Evolutionary conservation across 2,113 vertebrate species (phyloP), one percentile per base, ranked within the genome.

Genomic region (Dasyornis broadbenti): DNA sequence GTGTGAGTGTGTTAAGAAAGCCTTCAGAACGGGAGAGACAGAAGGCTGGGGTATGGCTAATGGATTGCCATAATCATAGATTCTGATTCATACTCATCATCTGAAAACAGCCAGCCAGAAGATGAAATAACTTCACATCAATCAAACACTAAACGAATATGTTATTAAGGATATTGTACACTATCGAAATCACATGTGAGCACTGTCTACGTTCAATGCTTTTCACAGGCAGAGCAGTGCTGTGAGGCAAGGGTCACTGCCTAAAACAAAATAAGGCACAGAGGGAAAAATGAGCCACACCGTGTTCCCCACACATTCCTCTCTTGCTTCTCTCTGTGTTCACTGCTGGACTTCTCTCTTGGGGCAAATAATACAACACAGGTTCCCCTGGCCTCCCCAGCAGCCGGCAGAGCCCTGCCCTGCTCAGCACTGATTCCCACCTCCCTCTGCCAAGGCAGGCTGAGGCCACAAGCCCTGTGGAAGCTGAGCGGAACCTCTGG

Each of bases 91-190:
- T 18, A 30, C 68, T 76, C 89, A 59, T 73, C 39, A 15, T 37
- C 80, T 77, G 80, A 37, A 89, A 83, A 78, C 82, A 94, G 57
- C 35, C 69, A 88, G 68, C 39, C 69, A 81, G 72, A 45, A 94
- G 86, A 86, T 73, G 79, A 63, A 94, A 92, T 59, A 70, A 83
- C 68, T 96, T 77, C 50, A n/a, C 89, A 92, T 93, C 94, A 73
- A 47, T 90, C 76, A 83, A 65, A 35, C 72, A 50, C 63, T 8
- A 89, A 92, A 86, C 47, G 75, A 90, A 66, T 80, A 31, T 66
- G 71, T 79, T 92, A 82, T 92, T 93, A 76, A 37, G 76, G 82
- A 57, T 33, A 61, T 72, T 68, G 66, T 70, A 80, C 82, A 61
- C 26, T 39, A 31, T 11, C 42, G 42, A 30, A 57, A 73, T 11